Base-by-base conservation (phyloP, 2,113 vertebrate genomes). In the Pogonocichla stellata region DNA sequence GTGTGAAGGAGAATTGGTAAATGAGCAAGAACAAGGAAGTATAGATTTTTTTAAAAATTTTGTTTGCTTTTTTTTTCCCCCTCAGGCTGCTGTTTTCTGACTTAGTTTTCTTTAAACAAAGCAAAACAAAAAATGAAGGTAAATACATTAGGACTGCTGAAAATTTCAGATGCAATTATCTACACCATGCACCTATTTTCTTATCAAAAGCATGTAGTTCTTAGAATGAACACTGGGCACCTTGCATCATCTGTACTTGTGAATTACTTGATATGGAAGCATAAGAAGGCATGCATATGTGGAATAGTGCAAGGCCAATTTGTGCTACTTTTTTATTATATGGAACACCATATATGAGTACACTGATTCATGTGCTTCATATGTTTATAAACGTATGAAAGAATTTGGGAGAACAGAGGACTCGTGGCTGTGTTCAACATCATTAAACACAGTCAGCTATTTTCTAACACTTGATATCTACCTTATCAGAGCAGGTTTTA, bases 31-130 rank as follows among this genome's bases (percentile, higher is more conserved):
- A 14, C 14, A 16, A 60, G 22, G 24, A 79, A 72, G 13, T 47
- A 33, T 2, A 28, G 28, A 34, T 40, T 28, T 65, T 53, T 38
- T 26, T 0, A 1, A 1, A 34, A 3, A 1, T 22, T 61, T 66
- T 58, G 4, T 24, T 13, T 7, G 25, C 13, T 24, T 3, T 69
- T 67, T 66, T 34, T 31, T n/a, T 51, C 5, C 16, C 17, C 17
- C 28, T 57, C 14, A 8, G 15, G 12, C 6, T 86, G 31, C 5
- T 73, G 6, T 45, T 87, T 61, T 29, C 38, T 31, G 11, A 61
- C 6, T 3, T 8, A 28, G 6, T 22, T 61, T 83, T 29, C 7
- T 70, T 70, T 24, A 38, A 56, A 40, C 0, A 43, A 33, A 19
- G 16, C 5, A 19, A 42, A 36, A 29, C 12, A 56, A 64, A 75